Evolutionary conservation across 2,113 vertebrate species (phyloP), one percentile per base, ranked within the genome.

Genomic region (Arizona elegans): DNA sequence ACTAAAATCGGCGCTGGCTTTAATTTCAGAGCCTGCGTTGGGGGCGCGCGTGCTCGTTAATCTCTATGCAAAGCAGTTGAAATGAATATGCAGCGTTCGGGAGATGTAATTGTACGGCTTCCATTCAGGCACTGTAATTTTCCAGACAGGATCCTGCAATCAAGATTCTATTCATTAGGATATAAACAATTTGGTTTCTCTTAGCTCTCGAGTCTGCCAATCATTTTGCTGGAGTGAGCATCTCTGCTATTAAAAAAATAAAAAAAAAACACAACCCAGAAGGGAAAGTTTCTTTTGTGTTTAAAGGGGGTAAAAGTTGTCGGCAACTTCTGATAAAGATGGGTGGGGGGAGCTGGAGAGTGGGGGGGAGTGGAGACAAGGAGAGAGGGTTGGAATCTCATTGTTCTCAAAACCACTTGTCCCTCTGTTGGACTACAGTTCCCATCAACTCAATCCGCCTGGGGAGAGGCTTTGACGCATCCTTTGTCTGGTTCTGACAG

Each of bases 161-260:
- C 99, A 99, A 99, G 97, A 98, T 98, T 98, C 99, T 99, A 99
- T 99, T 99, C 99, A 99, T 99, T 99, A 99, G 98, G 97, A 98
- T 98, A 98, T 99, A 98, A 99, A 99, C 98, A 99, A 98, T 99
- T 99, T 99, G 98, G 99, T 99, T 99, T 99, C 98, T 98, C 98
- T 98, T 98, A 97, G 98, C 98, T 99, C 99, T 99, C 98, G 98
- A 98, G 98, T 97, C 97, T 99, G 99, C 98, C 99, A 99, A 99
- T 99, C 99, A 99, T 97, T 96, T 97, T 97, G 97, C 94, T 97
- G 97, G 97, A 98, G 97, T 97, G 98, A 98, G 97, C 98, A 98
- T 98, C 98, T 98, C 97, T 96, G 47, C 88, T 93, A 93, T 93
- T 93, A 53, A 62, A 93, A 62, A 86, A 62, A 92, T 52, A 86